These are phyloP conservation scores for Pempheris klunzingeri DNA, from an alignment of 2,797 vertebrate genomes.

Conservation along the genomic window DNA sequence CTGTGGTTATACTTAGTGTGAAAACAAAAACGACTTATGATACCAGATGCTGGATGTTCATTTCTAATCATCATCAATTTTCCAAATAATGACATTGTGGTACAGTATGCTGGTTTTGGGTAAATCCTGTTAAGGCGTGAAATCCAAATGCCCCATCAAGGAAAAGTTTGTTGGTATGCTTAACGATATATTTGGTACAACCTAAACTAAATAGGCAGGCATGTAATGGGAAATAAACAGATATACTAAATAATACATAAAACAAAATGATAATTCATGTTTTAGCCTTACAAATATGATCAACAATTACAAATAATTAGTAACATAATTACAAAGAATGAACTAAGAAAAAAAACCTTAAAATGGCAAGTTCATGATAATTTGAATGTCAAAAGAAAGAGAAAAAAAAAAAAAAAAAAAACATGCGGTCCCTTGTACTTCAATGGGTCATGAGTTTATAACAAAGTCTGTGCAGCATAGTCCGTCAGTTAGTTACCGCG, in stretches of 20 bases:
- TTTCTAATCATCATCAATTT: constrained; percentile 39
- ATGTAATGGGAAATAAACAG: constrained; percentile 62
- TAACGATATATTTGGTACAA: constrained; percentile 68
- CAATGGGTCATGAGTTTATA: constrained; percentile 59
- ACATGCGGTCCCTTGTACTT: constrained; percentile 73
- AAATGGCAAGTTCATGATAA: constrained; percentile 58
- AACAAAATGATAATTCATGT: constrained; percentile 66
- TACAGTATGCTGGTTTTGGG: constrained; percentile 48
- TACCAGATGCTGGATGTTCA: constrained; percentile 33
- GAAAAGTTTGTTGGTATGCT: constrained; percentile 53
- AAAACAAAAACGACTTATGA: constrained; percentile 41
- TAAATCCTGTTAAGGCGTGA: constrained; percentile 33
- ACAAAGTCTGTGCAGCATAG: constrained; percentile 62
- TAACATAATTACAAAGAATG: constrained; percentile 72
- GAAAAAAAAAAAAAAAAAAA: constrained; percentile 37
- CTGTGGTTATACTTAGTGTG: constrained; percentile 31
- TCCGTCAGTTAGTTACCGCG: constrained; percentile 58
- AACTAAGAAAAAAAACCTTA: constrained; percentile 55
- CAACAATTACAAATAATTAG: constrained; percentile 78
- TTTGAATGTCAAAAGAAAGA: constrained; percentile 47
- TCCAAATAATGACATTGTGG: constrained; percentile 44
- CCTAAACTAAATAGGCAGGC: constrained; percentile 58
- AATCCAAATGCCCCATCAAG: constrained; percentile 56
- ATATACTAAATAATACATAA: constrained; percentile 64
- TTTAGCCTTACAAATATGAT: constrained; percentile 73